phyloP scores from a whole-genome alignment of 2,888 invertebrate genomes.

The Ormia ochracea region DNA sequence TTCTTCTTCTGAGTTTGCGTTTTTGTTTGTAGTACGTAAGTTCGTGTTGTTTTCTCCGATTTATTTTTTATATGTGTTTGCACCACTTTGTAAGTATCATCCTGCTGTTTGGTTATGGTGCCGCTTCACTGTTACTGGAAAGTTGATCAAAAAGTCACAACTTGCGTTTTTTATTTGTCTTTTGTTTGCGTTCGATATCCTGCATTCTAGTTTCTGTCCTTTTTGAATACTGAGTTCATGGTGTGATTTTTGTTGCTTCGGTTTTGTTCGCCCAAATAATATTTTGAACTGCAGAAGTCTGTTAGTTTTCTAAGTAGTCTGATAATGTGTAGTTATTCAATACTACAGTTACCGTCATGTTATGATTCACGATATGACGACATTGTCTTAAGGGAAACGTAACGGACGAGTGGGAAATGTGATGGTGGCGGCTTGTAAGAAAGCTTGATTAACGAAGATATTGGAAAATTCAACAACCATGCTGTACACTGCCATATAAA shows the following conservation, averaged over 20 bases:
- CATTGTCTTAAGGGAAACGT: constrained; percentile 18
- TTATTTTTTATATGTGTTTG: neutral
- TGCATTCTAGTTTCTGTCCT: constrained; percentile 5
- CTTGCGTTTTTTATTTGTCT: neutral
- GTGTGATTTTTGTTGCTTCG: constrained; percentile 14
- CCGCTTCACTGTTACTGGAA: constrained; percentile 12
- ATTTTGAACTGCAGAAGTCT: neutral
- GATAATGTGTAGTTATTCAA: constrained; percentile 25
- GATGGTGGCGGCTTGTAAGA: neutral
- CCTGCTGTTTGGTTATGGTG: neutral
- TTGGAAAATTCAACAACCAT: constrained; percentile 34
- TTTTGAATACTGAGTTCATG: constrained; percentile 5
- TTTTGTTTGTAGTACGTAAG: neutral
- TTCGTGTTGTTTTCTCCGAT: constrained; percentile 18
- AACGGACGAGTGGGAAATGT: neutral
- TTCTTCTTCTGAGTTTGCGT: neutral
- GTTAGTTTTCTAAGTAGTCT: neutral
- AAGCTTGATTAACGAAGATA: constrained; percentile 39
- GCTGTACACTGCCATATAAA: constrained; percentile 12
- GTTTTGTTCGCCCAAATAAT: neutral
- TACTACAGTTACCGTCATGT: constrained; percentile 53
- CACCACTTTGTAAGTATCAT: neutral
- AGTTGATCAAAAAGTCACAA: constrained; percentile 35
- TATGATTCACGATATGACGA: constrained; percentile 55
- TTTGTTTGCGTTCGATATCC: constrained; percentile 22